Evolutionary conservation across 1,140 invertebrate genomes (phyloP), one percentile per base, ranked within the genome.

Genomic region (Megathymus violae): DNA sequence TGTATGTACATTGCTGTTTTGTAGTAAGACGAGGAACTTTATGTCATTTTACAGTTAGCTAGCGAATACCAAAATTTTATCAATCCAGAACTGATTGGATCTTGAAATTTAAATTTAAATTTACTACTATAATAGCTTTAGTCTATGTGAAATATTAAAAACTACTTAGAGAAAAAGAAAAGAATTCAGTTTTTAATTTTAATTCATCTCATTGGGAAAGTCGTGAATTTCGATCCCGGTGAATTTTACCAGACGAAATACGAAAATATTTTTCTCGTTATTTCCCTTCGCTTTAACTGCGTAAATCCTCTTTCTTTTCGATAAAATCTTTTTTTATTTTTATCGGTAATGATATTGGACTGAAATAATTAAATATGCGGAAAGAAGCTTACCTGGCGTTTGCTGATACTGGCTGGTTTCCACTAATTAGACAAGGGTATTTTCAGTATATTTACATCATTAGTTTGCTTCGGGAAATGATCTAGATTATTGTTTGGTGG

Each of bases 251-350:
- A 47, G 44, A 59, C 36, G 67, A 56, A 71, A 74, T 69, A 74
- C 47, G 52, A 64, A 73, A 71, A 72, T 56, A 71, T 73, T 70
- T 76, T 67, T 72, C 60, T 64, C 64, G 69, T 68, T 75, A 69
- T 67, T 56, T 50, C 63, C 74, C 71, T 71, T 71, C 66, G 65
- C 67, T 81, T 83, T 84, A 81, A 84, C 80, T 81, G 75, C 72
- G 72, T 71, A 84, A 82, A 84, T 81, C 81, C 75, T 78, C 75
- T 81, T 80, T 67, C 50, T 64, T 76, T 70, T 71, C 62, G 74
- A 75, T 79, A 67, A 76, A 79, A 78, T 80, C 68, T 81, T 79
- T 71, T n/a, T 74, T 65, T 73, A 73, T 67, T 74, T 74, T 64
- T 72, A 73, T 67, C 64, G 44, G 65, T 69, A 71, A 73, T 58